Evolutionary conservation across 1,140 invertebrate genomes (phyloP).

Genomic region (Heliconius eleuchia): DNA sequence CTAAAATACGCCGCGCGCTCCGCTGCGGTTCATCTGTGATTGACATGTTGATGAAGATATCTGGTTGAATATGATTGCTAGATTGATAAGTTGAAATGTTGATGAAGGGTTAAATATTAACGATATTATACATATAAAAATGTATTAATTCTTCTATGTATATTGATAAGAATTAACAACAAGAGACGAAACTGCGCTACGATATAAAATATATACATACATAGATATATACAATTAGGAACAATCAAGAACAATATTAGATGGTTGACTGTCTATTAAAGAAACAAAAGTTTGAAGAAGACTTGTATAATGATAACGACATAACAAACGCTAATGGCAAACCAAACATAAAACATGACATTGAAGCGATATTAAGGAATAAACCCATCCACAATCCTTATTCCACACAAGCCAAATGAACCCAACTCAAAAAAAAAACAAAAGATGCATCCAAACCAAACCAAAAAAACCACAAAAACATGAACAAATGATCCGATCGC

Average conservation of each 20-base stretch:
- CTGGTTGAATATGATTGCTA: background rate
- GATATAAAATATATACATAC: background rate
- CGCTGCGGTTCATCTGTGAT: conserved; percentile 48
- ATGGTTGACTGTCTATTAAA: background rate
- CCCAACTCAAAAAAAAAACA: background rate
- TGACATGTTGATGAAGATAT: background rate
- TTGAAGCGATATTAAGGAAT: background rate
- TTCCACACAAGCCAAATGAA: background rate
- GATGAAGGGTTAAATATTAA: background rate
- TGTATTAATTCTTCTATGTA: background rate
- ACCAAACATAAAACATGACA: background rate
- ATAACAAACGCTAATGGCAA: background rate
- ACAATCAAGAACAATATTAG: background rate
- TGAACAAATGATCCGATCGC: conserved; percentile 39
- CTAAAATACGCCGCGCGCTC: conserved; percentile 68
- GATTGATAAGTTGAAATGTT: background rate
- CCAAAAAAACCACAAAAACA: background rate
- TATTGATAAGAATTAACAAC: background rate
- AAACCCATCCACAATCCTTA: background rate
- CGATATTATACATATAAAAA: background rate
- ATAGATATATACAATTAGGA: background rate
- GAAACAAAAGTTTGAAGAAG: background rate
- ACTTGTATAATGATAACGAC: background rate
- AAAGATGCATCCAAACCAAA: background rate
- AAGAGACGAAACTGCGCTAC: background rate